Evolutionary conservation across 2,113 vertebrate genomes (phyloP).

Genomic region (Mohoua ochrocephala): DNA sequence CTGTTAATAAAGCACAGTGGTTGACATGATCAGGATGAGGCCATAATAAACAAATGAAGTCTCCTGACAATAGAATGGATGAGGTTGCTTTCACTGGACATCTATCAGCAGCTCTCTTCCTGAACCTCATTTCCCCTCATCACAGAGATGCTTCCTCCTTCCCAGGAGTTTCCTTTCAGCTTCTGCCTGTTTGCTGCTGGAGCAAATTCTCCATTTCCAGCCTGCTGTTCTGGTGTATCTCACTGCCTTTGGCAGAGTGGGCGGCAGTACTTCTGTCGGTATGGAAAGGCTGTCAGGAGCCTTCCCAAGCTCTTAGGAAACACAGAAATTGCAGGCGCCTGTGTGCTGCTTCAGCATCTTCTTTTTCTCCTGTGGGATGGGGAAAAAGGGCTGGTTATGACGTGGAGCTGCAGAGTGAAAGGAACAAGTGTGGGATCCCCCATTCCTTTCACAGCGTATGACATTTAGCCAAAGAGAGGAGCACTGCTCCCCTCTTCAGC

Average conservation of each 20-base stretch:
- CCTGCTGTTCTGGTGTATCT: background rate
- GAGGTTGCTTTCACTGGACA: background rate
- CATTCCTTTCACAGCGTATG: background rate
- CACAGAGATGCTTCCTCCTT: background rate
- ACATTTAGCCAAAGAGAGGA: background rate
- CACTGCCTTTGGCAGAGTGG: background rate
- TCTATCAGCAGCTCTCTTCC: background rate
- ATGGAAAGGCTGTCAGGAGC: background rate
- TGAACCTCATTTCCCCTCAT: background rate
- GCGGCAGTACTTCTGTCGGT: background rate
- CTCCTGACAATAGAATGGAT: background rate
- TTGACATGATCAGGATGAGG: background rate
- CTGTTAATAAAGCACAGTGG: background rate
- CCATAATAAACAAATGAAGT: background rate
- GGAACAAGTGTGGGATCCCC: conserved; percentile 6
- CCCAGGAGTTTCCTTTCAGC: background rate
- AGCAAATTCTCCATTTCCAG: background rate
- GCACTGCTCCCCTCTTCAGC: background rate
- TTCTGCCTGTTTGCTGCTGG: background rate
- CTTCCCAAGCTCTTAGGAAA: background rate
- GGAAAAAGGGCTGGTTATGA: background rate
- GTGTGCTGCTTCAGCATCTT: background rate
- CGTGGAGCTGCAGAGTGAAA: background rate
- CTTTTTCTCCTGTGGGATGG: background rate
- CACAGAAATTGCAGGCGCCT: background rate